Evolutionary conservation across 2,113 vertebrate genomes (phyloP), one percentile per base, ranked within the genome.

Genomic region (Spermophilus dauricus): DNA sequence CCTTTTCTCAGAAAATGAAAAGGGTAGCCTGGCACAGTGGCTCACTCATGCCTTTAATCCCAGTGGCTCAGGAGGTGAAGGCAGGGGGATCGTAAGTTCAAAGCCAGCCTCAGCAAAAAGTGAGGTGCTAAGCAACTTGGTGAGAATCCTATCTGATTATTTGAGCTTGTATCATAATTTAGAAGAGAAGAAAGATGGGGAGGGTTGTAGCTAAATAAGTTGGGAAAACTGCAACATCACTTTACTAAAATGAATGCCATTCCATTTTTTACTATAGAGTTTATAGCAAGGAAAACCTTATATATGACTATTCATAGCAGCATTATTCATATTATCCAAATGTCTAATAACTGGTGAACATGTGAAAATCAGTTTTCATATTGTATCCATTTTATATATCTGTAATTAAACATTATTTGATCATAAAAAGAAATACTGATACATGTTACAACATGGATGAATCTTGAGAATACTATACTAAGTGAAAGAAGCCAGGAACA

Each of bases 261-360:
- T 63, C 61, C 61, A 26, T 94, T 89, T 93, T 89, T 93, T 67
- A 82, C 58, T 73, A 14, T 89, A 92, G 77, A 94, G 73, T 93
- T 48, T 73, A 2, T 78, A 48, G 30, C 83, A 72, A 86, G 81
- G 67, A 90, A 86, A 45, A 70, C 42, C 65, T 88, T 85, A 39
- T 51, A 53, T 58, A 73, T 11, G 8, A 30, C 58, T 80, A 14
- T 89, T 76, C 24, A 58, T 18, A 76, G 56, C 18, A 87, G 77
- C 45, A 39, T 69, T 69, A 75, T 88, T 90, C 7, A 48, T 75
- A 80, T 51, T 61, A 56, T n/a, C 14, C 34, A 91, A 80, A 51
- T 75, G 18, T 37, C 20, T 30, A 51, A 30, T 24, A 53, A 1
- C 11, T 80, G 8, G 42, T 48, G 39, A 75, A n/a, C 67, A 34